Percentiles rank a stretch among this genome's conserved stretches.
Evolutionary conservation across 2,888 invertebrate species (phyloP).

Genomic region (Liodrosophila aerea): DNA sequence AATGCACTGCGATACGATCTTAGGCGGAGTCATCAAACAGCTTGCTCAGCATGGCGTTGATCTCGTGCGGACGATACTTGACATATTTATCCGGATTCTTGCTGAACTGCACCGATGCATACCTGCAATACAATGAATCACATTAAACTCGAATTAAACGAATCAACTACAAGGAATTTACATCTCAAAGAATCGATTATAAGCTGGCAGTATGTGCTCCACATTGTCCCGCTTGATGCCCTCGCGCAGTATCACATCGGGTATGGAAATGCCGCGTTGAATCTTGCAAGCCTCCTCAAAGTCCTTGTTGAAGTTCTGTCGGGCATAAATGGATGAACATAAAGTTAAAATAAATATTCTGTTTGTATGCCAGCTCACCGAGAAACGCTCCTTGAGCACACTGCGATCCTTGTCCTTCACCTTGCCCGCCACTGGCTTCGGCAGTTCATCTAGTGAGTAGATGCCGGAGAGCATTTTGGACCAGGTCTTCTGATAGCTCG

Average conservation of each 20-base stretch:
- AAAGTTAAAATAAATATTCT: not conserved
- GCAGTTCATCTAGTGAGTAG: conserved; percentile 87
- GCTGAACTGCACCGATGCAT: conserved; percentile 90
- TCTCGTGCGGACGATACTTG: conserved; percentile 93
- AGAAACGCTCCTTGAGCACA: conserved; percentile 93
- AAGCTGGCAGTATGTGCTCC: conserved; percentile 92
- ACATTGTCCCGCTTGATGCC: conserved; percentile 94
- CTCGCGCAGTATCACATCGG: conserved; percentile 94
- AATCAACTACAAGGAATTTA: no score
- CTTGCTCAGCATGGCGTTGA: conserved; percentile 91
- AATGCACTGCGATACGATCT: conserved; percentile 24
- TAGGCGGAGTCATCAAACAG: conserved; percentile 91
- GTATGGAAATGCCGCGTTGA: conserved; percentile 95
- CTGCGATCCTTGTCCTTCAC: conserved; percentile 93
- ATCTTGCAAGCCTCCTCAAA: conserved; percentile 93
- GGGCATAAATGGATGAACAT: no score
- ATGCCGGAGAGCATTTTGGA: conserved; percentile 90
- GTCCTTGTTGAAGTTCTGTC: conserved; percentile 96
- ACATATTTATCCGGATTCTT: conserved; percentile 97
- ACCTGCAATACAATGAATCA: conserved; percentile 82
- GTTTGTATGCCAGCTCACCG: conserved; percentile 85
- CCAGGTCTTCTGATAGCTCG: conserved; percentile 87
- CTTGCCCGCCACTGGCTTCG: conserved; percentile 87
- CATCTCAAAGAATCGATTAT: conserved; percentile 90
- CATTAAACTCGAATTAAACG: not conserved